A percentile compares a stretch with the other conserved stretches of the same genome.
These are phyloP conservation scores for Leuciscus idus DNA, from an alignment of 2,113 vertebrate species.

Conservation along the genomic window DNA sequence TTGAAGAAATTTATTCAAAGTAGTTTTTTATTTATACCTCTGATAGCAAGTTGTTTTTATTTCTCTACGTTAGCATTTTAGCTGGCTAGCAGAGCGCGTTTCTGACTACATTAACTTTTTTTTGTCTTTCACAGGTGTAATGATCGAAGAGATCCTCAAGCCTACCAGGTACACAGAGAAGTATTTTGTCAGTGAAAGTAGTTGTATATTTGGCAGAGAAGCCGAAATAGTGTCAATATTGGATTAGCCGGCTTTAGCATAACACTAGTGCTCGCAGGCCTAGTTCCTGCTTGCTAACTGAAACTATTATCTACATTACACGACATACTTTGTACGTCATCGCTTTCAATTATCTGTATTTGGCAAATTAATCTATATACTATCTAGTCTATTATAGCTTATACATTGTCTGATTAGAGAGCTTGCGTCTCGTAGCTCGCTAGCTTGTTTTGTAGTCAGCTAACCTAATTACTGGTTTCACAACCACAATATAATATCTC, in stretches of 20 bases:
- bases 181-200: background rate
- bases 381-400: background rate
- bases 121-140: constrained; percentile 85
- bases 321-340: background rate
- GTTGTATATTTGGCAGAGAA: background rate
- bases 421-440: background rate
- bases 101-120: constrained; percentile 17
- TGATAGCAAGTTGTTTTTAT: constrained; percentile 1
- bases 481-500: background rate
- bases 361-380: background rate
- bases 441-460: background rate
- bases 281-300: constrained; percentile 30
- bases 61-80: constrained; percentile 27
- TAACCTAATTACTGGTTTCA: background rate
- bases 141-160: constrained; percentile 97
- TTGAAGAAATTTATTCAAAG: constrained; percentile 1
- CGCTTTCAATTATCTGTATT: background rate
- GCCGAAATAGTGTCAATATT: background rate
- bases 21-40: background rate
- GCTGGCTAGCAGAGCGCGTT: constrained; percentile 43
- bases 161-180: constrained; percentile 86
- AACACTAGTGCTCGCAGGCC: constrained; percentile 27
- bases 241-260: constrained; percentile 38
- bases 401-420: background rate
- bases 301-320: background rate